A percentile compares a stretch with the other conserved stretches of the same genome.
phyloP scores from a whole-genome alignment of 2,888 invertebrate species.

The Limnephilus marmoratus region DNA sequence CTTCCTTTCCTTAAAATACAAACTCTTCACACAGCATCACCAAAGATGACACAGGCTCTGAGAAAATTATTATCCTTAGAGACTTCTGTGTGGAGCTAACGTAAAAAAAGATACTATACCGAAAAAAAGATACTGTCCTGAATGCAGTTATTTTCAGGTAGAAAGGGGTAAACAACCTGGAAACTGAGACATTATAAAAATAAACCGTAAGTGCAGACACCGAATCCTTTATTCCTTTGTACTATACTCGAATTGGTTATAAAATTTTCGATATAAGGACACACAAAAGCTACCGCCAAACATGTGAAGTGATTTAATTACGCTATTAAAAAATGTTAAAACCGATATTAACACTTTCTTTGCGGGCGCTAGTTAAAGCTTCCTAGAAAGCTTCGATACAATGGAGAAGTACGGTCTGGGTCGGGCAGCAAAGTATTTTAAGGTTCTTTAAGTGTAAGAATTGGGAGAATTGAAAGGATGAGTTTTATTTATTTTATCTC shows the following conservation, averaged over 20 bases:
- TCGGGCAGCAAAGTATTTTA: neutral
- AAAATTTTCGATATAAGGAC: neutral
- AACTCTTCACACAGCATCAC: no score
- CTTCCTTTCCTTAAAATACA: no score
- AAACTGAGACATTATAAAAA: no score
- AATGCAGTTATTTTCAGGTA: no score
- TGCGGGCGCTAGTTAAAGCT: constrained; percentile 17
- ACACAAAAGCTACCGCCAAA: constrained; percentile 14
- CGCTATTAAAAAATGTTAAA: neutral
- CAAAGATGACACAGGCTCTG: no score
- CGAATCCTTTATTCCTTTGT: neutral
- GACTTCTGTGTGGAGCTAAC: no score
- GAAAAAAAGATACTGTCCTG: no score
- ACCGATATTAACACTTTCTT: constrained; percentile 40
- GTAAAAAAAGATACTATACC: no score
- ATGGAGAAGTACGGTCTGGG: neutral
- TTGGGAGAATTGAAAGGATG: constrained; percentile 23
- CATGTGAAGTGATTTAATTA: constrained; percentile 44
- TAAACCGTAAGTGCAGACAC: neutral
- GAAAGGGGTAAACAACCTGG: no score
- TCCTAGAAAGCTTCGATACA: constrained; percentile 9
- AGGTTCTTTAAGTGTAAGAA: neutral
- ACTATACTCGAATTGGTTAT: neutral
- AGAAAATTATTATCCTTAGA: no score
- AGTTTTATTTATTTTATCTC: constrained; percentile 44